Conservation (phyloP, 2,888 invertebrate genomes). For the Iphiclides podalirius region DNA sequence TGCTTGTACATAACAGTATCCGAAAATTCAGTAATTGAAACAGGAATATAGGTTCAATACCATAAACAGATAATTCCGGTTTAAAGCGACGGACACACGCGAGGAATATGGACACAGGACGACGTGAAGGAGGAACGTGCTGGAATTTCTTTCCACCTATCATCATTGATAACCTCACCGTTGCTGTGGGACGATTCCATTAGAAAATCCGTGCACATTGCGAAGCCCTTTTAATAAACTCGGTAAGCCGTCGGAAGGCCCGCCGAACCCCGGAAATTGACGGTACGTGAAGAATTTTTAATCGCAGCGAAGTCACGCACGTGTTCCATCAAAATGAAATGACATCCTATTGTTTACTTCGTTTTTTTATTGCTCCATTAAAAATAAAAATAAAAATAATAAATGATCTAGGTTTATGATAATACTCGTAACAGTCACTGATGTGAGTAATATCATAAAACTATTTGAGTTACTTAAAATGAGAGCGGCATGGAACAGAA, state of each 20-base stretch:
- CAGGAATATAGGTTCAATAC: too few species aligned
- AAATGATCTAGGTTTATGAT: too few species aligned
- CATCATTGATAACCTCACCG: slow-evolving; percentile 12
- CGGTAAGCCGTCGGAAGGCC: slow-evolving; percentile 17
- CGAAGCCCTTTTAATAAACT: slow-evolving; percentile 10
- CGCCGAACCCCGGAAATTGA: slow-evolving; percentile 12
- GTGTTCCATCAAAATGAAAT: slow-evolving; percentile 1
- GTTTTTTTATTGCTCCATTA: too few species aligned
- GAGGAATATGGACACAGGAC: slow-evolving; percentile 48
- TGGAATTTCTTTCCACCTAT: slow-evolving; percentile 44
- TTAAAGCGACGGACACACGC: slow-evolving; percentile 30
- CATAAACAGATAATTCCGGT: slow-evolving; percentile 4
- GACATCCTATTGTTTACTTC: background rate
- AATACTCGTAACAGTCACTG: too few species aligned
- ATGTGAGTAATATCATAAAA: too few species aligned
- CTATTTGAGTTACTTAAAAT: too few species aligned
- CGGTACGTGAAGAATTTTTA: slow-evolving; percentile 11
- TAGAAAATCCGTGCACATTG: slow-evolving; percentile 7
- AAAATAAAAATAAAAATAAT: too few species aligned
- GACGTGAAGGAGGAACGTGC: slow-evolving; percentile 55
- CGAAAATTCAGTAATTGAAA: too few species aligned
- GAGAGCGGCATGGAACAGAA: too few species aligned
- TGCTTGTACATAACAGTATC: too few species aligned
- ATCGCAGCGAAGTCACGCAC: background rate
- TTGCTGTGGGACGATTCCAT: slow-evolving; percentile 1